Evolutionary conservation across 2,888 invertebrate species (phyloP), one percentile per base, ranked within the genome.

Genomic region (Odontomyia ornata): DNA sequence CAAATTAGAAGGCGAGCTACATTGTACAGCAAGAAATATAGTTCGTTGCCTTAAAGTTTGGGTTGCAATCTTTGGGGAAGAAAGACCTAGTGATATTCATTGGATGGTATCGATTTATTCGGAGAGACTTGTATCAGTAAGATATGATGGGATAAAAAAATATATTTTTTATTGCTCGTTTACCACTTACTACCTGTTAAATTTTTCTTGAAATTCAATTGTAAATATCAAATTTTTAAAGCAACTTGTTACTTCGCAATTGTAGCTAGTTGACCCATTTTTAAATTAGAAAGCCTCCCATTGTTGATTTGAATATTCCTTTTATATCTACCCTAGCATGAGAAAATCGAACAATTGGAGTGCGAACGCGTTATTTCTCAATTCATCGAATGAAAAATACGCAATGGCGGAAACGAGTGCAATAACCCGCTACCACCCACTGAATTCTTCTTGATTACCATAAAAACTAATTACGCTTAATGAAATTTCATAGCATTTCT

Each of bases 401-500:
- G 69, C 73, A 57, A 73, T 57, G 73, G 67, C 67, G 67, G 67
- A 67, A 67, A 67, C 23, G 64, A 47, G 75, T 75, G 75, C 75
- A 75, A 64, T 75, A 75, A 75, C 75, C 75, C 28, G 52, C 46
- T 18, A 28, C 57, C 52, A 75, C 57, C 73, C 60, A 73, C 18
- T 57, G 64, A 64, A 57, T 56, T 56, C 52, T 46, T 75, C 75
- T 47, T 64, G 64, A 75, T 64, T 75, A 75, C 75, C 75, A 75
- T 75, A 46, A 75, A 75, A 75, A 75, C 75, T 75, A 75, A 75
- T 75, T 75, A 64, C 52, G 43, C 57, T 47, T 62, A 75, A 75
- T 75, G 57, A 75, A 75, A 65, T 60, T 73, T 75, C 75, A 64
- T 75, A 62, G 64, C 62, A 75, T 75, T 75, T 75, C 75, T 75